Percentiles rank a stretch among this genome's conserved stretches.
Conservation (phyloP, 2,888 invertebrate genomes). For the Ypsolopha scabrella region DNA sequence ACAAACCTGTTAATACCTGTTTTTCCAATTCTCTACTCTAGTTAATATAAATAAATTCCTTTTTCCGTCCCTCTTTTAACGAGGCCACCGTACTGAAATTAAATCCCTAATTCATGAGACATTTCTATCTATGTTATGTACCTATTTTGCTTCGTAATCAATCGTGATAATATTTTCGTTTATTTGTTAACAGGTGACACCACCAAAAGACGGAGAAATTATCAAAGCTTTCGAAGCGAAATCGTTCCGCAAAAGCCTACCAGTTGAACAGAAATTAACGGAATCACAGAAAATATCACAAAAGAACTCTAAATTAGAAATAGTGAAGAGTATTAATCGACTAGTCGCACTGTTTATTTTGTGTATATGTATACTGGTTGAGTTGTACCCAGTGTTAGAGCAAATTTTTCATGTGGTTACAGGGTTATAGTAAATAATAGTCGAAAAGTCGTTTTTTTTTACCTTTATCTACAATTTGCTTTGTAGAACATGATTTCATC, state of each 20-base stretch:
- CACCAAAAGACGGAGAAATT: slow-evolving; percentile 25
- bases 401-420: slow-evolving; percentile 14
- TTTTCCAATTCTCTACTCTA: no score
- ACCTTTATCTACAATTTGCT: background rate
- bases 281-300: no score
- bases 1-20: no score
- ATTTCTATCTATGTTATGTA: no score
- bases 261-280: slow-evolving; percentile 12
- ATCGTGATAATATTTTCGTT: background rate
- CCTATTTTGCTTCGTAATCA: no score
- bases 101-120: no score
- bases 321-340: slow-evolving; percentile 35
- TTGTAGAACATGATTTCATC: background rate
- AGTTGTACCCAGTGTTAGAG: slow-evolving; percentile 39
- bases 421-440: no score
- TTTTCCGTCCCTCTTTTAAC: no score
- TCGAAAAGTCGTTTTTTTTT: no score
- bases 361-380: slow-evolving; percentile 27
- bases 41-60: no score
- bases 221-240: slow-evolving; percentile 18
- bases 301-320: slow-evolving; percentile 18
- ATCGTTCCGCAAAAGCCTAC: slow-evolving; percentile 38
- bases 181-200: slow-evolving; percentile 34
- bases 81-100: no score
- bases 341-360: slow-evolving; percentile 29